Base-by-base conservation (phyloP, 2,888 invertebrate genomes). In the Lydus trimaculatus region DNA sequence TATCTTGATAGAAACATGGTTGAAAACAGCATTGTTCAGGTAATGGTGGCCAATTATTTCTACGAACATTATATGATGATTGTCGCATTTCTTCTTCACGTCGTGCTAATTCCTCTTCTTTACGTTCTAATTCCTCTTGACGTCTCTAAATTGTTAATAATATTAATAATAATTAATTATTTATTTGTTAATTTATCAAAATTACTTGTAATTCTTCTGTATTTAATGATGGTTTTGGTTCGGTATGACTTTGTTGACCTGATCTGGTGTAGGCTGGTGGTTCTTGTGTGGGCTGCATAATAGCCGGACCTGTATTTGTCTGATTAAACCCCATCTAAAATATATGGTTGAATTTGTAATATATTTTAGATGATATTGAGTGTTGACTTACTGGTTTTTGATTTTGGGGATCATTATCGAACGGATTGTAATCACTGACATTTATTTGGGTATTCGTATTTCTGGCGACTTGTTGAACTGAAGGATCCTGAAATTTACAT, bases 1-100 rank as follows among this genome's bases (percentile, higher is more conserved):
- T 98, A 85, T 99, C 99, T 88, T 99, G 99, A 86, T 99, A 99
- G 87, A 99, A 99, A 85, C 99, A 99, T 0, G 99, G 99, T 83
- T 98, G 96, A 72, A 98, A 90, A 70, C 96, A 97, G 79, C 95
- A 95, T 81, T 93, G 93, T 64, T 93, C 91, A 0, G 99, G 99
- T 73, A 99, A 85, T 0, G 99, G 99, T 1, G 99, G 99, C 98
- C 98, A 99, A 87, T 99, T 99, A 85, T 99, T 98, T 77, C 94
- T 89, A 76, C 96, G 86, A 7, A 91, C 90, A 48, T 91, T 90
- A 70, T 85, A 86, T 63, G 87, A 13, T 86, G 88, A 88, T 20
- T 90, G 88, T 48, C 91, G 86, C 75, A 97, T 88, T 85, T 96
- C 96, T 75, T 97, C 95, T 84, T 97, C 97, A 79, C 95, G 90